Base-by-base conservation (phyloP, 2,888 invertebrate species). In the Ellobium chinense region DNA sequence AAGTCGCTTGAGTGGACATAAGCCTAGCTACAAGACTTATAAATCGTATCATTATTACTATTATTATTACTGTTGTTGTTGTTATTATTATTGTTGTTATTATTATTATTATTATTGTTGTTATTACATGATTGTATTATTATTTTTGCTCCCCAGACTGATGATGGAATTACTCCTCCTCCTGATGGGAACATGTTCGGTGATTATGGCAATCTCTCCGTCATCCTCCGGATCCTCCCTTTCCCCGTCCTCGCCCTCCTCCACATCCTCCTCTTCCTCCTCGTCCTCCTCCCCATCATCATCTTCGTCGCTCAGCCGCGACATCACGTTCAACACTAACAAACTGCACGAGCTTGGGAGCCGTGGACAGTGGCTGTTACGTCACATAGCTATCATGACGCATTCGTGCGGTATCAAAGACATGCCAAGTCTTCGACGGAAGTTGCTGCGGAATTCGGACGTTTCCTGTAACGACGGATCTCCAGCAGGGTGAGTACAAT, bases 391-490 rank as follows among this genome's bases (percentile, higher is more conserved):
- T 36, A 87, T 88, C 69, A 84, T 86, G 72, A 87, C 89, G 12
- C 89, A 89, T 76, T 87, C 88, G 58, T 91, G 91, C 82, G 89
- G 88, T n/a, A 85, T 89, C 24, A 86, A 86, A 73, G 89, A 90
- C 73, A 85, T 88, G 24, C 89, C 91, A 1, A 88, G 86, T 68
- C 84, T 91, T 39, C 81, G 87, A 34, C 82, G 88, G 63, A 86
- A 88, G 66, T 84, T 88, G 34, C 82, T 91, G 18, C 84, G 82
- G 5, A 89, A 91, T 72, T 85, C 83, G 29, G 85, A 85, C 14
- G 88, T 89, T 39, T 89, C 90, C 37, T 91, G 91, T 82, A 91
- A 91, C 74, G 91, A 91, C 81, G 91, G 91, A 7, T 87, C 88
- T 7, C 86, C 88, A 5, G 90, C 90, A 14, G 90, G 91, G 91